Evolutionary conservation across 1,140 invertebrate genomes (phyloP).

Genomic region (Propsilocerus akamusi): DNA sequence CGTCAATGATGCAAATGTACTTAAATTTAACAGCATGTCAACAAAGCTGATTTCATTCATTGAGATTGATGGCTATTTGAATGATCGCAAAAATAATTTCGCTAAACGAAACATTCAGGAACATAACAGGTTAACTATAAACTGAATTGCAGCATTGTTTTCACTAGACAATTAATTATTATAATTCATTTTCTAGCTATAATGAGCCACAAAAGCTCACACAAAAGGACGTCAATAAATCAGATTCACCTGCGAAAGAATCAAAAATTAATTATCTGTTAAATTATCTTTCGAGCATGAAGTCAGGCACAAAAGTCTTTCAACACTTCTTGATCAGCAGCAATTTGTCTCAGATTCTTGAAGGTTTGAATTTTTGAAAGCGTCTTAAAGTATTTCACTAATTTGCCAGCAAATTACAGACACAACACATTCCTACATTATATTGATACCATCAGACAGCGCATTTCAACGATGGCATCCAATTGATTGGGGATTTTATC

Average conservation of each 20-base stretch:
- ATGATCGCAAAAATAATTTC: constrained; percentile 21
- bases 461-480: constrained; percentile 46
- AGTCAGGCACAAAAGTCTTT: constrained; percentile 40
- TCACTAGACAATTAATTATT: background rate
- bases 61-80: constrained; percentile 23
- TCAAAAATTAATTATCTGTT: constrained; percentile 34
- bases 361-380: constrained; percentile 20
- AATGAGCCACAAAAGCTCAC: constrained; percentile 23
- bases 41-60: constrained; percentile 9
- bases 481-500: constrained; percentile 49
- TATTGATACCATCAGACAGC: constrained; percentile 38
- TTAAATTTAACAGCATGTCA: constrained; percentile 20
- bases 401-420: constrained; percentile 9
- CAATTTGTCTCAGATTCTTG: constrained; percentile 34
- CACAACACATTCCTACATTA: constrained; percentile 36
- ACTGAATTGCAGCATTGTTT: constrained; percentile 5
- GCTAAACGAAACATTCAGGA: constrained; percentile 25
- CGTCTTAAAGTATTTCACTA: background rate
- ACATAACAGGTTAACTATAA: constrained; percentile 19
- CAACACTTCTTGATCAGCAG: constrained; percentile 37
- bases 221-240: constrained; percentile 20
- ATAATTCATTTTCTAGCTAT: constrained; percentile 12
- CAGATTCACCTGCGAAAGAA: constrained; percentile 21
- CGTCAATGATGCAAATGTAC: constrained; percentile 22
- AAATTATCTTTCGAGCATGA: constrained; percentile 35